These are phyloP conservation scores for Aselliscus stoliczkanus DNA, from an alignment of 2,797 vertebrate genomes.

Conservation along the genomic window DNA sequence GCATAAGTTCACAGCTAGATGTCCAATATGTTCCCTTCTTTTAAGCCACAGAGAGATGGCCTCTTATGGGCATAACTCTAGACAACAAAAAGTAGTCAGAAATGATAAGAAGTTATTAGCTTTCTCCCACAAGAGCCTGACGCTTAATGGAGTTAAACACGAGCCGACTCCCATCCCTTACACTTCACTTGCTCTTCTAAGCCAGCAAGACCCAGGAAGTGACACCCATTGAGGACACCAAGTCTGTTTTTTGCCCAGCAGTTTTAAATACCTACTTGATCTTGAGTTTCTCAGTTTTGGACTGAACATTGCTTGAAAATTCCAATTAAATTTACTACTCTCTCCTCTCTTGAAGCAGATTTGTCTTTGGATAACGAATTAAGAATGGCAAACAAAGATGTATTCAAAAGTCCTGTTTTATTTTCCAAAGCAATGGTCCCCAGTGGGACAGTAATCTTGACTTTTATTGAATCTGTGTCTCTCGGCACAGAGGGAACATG, in stretches of 20 bases:
- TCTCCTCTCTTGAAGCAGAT: conserved; percentile 43
- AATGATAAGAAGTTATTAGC: background rate
- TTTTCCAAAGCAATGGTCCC: conserved; percentile 41
- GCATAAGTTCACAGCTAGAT: background rate
- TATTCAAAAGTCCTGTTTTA: conserved; percentile 50
- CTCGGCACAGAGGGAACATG: conserved; percentile 41
- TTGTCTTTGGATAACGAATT: conserved; percentile 65
- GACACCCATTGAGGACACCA: background rate
- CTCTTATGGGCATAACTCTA: background rate
- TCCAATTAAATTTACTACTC: conserved; percentile 59
- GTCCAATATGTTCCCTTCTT: background rate
- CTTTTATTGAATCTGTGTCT: conserved; percentile 49
- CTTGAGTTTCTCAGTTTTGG: conserved; percentile 38
- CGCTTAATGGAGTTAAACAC: background rate
- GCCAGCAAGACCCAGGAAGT: conserved; percentile 15
- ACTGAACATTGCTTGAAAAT: conserved; percentile 44
- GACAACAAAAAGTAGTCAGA: background rate
- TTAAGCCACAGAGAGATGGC: background rate
- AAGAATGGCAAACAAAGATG: conserved; percentile 55
- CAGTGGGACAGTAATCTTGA: conserved; percentile 1
- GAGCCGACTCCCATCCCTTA: background rate
- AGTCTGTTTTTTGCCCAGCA: background rate
- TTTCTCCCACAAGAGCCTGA: background rate
- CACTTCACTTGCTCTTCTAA: background rate
- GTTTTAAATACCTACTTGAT: conserved; percentile 42